Conservation (phyloP, 2,113 vertebrate species). For the Pipra filicauda region DNA sequence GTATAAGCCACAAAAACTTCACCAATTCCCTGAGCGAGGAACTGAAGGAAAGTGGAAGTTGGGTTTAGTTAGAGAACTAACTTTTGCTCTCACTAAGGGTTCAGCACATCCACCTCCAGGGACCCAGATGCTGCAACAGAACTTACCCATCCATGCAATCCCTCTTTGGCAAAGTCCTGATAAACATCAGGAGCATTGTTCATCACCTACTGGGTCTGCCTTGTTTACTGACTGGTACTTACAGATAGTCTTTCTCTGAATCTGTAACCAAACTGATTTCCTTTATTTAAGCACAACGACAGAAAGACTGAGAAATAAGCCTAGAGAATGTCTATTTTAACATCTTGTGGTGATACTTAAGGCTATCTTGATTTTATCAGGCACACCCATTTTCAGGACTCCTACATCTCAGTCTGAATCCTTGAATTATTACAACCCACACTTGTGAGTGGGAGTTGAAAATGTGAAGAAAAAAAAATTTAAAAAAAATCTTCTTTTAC, state of each 20-base stretch:
- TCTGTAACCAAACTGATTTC: neutral
- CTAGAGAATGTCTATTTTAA: neutral
- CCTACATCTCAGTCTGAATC: neutral
- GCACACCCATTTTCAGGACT: constrained; percentile 11
- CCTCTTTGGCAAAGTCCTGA: neutral
- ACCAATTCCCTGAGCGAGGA: neutral
- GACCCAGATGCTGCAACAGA: neutral
- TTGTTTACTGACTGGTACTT: neutral
- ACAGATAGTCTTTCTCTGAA: neutral
- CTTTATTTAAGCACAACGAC: neutral
- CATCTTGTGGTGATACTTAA: neutral
- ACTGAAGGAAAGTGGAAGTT: neutral
- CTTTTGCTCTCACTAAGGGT: neutral
- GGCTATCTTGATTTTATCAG: constrained; percentile 2
- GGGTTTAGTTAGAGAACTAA: neutral
- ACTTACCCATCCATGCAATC: neutral
- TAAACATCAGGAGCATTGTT: neutral
- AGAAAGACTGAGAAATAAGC: neutral
- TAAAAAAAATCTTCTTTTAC: neutral
- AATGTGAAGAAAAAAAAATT: neutral
- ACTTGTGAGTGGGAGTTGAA: constrained; percentile 10
- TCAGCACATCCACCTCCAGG: neutral
- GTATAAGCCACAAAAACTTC: neutral
- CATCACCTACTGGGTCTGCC: neutral
- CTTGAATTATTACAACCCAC: constrained; percentile 28